Base-by-base conservation (phyloP, 2,888 invertebrate genomes). In the Nezara viridula region DNA sequence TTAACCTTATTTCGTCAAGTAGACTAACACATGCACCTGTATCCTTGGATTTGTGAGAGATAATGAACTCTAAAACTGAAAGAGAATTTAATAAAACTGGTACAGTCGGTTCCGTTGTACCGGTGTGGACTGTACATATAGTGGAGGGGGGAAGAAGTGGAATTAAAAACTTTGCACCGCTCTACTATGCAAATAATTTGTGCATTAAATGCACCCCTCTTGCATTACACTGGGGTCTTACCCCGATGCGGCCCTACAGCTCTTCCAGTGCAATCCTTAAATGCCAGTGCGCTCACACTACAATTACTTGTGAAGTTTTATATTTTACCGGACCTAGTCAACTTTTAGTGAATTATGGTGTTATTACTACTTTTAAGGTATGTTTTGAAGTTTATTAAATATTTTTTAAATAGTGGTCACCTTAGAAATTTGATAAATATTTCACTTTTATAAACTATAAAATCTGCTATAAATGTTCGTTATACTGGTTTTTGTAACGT, bases 191-290 rank as follows among this genome's bases (percentile, higher is more conserved):
- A 77, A 77, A 77, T 77, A 77, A 77, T 77, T 77, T 77, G 77
- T 40, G 40, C 77, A 77, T 77, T 77, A 77, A 77, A 77, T 77
- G 77, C 77, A 77, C 77, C 77, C 77, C 40, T 44, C 77, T n/a
- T 37, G 77, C 21, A 44, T 21, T 60, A n/a, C 27, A 27, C 6
- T 60, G 27, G 60, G 60, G 60, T 60, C 60, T 60, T 32, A 27
- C 27, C 60, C 60, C 60, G 60, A 9, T 10, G 60, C 27, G 14
- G 14, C 7, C 2, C 52, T 7, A 6, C 55, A 14, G 2, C 55
- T 55, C 55, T n/a, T n/a, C 0, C n/a, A 12, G 55, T 55, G 55
- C n/a, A 55, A 7, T 55, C n/a, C n/a, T 55, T 55, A 55, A 50
- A 55, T 55, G n/a, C n/a, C n/a, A n/a, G 9, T n/a, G 55, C 27